These are phyloP conservation scores for Drosophila melanocephala DNA, from an alignment of 2,888 invertebrate species.

Conservation along the genomic window DNA sequence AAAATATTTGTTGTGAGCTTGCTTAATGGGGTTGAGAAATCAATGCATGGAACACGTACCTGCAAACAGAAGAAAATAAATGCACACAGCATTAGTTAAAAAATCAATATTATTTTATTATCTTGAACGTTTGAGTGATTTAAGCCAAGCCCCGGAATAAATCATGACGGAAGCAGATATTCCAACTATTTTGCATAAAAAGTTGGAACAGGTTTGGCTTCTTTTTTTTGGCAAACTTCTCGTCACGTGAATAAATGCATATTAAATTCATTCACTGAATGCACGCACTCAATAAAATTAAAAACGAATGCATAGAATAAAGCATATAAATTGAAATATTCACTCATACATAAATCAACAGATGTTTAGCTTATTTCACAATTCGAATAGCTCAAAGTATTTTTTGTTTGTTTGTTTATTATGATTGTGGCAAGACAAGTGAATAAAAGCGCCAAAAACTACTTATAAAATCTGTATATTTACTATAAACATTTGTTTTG, in stretches of 20 bases:
- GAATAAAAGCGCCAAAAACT: slow-evolving; percentile 19
- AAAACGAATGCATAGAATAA: background rate
- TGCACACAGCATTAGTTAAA: slow-evolving; percentile 7
- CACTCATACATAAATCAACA: slow-evolving; percentile 13
- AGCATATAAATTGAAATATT: background rate
- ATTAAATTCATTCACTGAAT: slow-evolving; percentile 15
- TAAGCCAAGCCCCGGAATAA: slow-evolving; percentile 25
- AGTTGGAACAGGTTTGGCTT: slow-evolving; percentile 2
- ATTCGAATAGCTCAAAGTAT: background rate
- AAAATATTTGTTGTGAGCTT: slow-evolving; percentile 26
- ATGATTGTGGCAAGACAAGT: slow-evolving; percentile 21
- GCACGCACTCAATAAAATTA: slow-evolving; percentile 11
- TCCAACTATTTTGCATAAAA: slow-evolving; percentile 23
- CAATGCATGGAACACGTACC: slow-evolving; percentile 68
- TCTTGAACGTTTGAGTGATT: slow-evolving; percentile 5
- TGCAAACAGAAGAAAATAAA: slow-evolving; percentile 41
- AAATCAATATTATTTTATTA: slow-evolving; percentile 4
- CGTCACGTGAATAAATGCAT: slow-evolving; percentile 30
- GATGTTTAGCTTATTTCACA: slow-evolving; percentile 25
- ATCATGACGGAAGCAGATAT: slow-evolving; percentile 32
- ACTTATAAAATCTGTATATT: background rate
- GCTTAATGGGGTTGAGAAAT: slow-evolving; percentile 30
- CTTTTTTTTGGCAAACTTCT: background rate
- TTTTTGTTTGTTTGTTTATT: slow-evolving; percentile 14
- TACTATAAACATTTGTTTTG: slow-evolving; percentile 23